phyloP scores from a whole-genome alignment of 2,888 invertebrate species.

The Iselma pallidipennis region DNA sequence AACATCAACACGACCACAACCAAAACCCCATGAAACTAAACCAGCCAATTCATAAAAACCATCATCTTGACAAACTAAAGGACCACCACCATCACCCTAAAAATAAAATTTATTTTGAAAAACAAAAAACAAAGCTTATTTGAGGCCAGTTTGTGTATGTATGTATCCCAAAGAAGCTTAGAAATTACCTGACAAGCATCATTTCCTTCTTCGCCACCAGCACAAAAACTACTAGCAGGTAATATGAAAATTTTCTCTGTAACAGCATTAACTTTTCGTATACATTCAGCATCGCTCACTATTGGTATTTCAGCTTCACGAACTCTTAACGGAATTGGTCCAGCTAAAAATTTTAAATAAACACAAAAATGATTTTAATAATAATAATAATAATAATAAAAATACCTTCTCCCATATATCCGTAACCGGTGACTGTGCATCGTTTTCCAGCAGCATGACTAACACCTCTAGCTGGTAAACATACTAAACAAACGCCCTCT shows the following conservation, averaged over 20 bases:
- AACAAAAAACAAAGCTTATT: constrained; percentile 1
- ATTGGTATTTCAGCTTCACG: constrained; percentile 91
- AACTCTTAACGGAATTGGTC: constrained; percentile 87
- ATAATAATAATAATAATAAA: background rate
- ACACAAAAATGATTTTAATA: background rate
- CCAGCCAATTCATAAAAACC: constrained; percentile 93
- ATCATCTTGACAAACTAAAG: constrained; percentile 89
- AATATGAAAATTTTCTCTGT: constrained; percentile 94
- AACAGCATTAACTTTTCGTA: constrained; percentile 90
- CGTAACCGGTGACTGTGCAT: constrained; percentile 92
- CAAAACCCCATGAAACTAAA: constrained; percentile 93
- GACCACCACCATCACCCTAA: constrained; percentile 93
- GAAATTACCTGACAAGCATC: constrained; percentile 84
- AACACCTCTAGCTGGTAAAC: constrained; percentile 86
- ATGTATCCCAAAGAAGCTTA: background rate
- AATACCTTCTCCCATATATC: constrained; percentile 92
- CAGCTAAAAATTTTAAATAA: constrained; percentile 61
- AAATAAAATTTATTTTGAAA: constrained; percentile 27
- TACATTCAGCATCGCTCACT: constrained; percentile 90
- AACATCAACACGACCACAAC: constrained; percentile 89
- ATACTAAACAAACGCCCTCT: constrained; percentile 84
- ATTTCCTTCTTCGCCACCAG: constrained; percentile 89
- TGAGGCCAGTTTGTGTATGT: background rate
- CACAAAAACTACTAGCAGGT: constrained; percentile 92
- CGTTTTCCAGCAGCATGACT: constrained; percentile 88